Base-by-base conservation (phyloP, 2,797 vertebrate genomes). In the Brachymystax lenok region DNA sequence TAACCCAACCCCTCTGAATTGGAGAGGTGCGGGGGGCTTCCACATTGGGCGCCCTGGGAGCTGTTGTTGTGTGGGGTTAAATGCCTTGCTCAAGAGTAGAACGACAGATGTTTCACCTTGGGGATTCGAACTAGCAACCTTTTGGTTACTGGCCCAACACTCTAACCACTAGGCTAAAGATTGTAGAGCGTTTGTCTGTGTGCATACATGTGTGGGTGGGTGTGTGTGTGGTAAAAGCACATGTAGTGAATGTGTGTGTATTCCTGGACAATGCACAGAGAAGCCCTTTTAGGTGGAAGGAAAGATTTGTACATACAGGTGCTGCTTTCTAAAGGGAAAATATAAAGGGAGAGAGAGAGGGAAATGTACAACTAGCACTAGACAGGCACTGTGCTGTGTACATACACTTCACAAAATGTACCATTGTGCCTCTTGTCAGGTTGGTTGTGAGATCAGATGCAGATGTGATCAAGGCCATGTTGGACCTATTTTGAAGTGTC, bases 401-500 rank as follows among this genome's bases (percentile, higher is more conserved):
- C 21, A 52, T 28, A 71, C 68, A 17, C 68, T 73, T 33, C 35
- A 61, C 35, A 35, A 17, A 52, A 69, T 54, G 66, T 54, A 33
- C 68, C 52, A 66, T 70, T 77, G 30, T 76, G 51, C 1, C 66
- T 81, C 68, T 56, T 82, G 52, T 80, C 74, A 12, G 71, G 12
- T 21, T 67, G 77, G 70, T 79, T 74, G 75, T 63, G 16, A 63
- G 10, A 24, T 24, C 6, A n/a, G 59, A 63, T 63, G 59, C 59
- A 74, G 73, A 72, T 77, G 68, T 77, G 76, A 77, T 70, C 76
- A 27, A 46, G 74, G 77, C 73, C 79, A 56, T 81, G 71, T 78
- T 73, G 21, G 46, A 16, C 40, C n/a, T 14, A 33, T 61, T 84
- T 50, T 84, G 84, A 86, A 84, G 84, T 84, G 83, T 84, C 73